These are phyloP conservation scores for Tragulus kanchil DNA, from an alignment of 2,113 vertebrate genomes.

Conservation along the genomic window DNA sequence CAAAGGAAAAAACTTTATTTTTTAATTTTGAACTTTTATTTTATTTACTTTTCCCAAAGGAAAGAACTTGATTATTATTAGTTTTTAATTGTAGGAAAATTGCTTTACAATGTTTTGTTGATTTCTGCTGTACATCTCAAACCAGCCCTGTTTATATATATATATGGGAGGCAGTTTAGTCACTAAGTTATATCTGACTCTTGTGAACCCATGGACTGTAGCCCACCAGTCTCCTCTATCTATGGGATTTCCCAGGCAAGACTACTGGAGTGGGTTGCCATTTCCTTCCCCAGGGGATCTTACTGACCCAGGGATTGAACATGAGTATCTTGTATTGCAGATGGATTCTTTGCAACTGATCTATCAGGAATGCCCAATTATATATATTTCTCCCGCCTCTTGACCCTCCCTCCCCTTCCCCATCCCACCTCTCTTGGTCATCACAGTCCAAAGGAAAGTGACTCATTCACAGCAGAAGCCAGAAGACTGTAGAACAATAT, in stretches of 20 bases:
- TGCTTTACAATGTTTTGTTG: neutral
- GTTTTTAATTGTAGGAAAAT: neutral
- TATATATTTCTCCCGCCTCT: neutral
- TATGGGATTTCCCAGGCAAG: neutral
- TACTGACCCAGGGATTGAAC: neutral
- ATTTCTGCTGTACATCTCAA: neutral
- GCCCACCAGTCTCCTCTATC: neutral
- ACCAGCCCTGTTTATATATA: neutral
- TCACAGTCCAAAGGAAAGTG: neutral
- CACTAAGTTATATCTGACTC: neutral
- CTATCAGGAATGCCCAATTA: neutral
- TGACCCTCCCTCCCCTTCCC: neutral
- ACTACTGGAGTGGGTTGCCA: neutral
- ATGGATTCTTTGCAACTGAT: neutral
- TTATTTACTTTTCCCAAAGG: neutral
- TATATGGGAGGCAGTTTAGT: neutral
- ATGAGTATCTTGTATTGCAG: neutral
- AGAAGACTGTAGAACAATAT: neutral
- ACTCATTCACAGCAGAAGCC: conserved; percentile 35
- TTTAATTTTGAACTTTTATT: neutral
- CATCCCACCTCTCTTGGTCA: neutral
- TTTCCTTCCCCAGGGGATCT: neutral
- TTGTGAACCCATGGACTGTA: neutral
- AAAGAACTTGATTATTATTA: neutral
- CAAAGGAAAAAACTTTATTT: neutral